These are phyloP conservation scores for Hemichromis elongatus DNA, from an alignment of 2,113 vertebrate genomes.

Conservation along the genomic window DNA sequence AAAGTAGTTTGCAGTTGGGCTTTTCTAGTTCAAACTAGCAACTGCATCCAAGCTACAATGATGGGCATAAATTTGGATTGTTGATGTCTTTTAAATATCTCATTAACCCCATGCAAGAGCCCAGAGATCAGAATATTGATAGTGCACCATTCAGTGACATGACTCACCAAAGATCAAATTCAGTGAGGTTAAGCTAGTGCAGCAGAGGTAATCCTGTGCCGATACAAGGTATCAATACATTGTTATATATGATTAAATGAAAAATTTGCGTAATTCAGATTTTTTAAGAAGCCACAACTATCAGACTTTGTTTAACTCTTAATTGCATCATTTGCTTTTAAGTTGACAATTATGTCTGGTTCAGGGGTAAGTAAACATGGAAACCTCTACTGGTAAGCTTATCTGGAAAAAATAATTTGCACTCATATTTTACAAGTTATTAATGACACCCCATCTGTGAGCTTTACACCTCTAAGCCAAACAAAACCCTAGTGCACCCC, in stretches of 20 bases:
- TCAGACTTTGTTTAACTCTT: background rate
- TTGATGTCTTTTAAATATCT: background rate
- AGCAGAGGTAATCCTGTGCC: slow-evolving; percentile 18
- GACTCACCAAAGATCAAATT: slow-evolving; percentile 6
- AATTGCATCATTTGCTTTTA: background rate
- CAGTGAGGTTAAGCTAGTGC: slow-evolving; percentile 7
- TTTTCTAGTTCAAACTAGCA: background rate
- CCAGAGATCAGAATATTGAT: background rate
- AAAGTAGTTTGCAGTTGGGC: background rate
- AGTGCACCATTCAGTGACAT: slow-evolving; percentile 22
- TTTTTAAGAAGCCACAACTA: background rate
- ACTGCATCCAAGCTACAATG: background rate
- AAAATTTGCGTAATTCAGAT: background rate
- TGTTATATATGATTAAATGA: background rate
- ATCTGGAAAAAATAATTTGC: background rate
- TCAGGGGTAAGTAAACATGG: background rate
- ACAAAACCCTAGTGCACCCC: slow-evolving; percentile 35
- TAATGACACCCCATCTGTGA: background rate
- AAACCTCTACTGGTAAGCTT: slow-evolving; percentile 14
- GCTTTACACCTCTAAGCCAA: background rate
- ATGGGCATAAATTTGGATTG: slow-evolving; percentile 73
- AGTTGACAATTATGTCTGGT: background rate
- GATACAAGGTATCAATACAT: background rate
- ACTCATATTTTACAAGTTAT: background rate
- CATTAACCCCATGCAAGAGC: background rate